A percentile compares a stretch with the other conserved stretches of the same genome.
Conservation (phyloP, 2,888 invertebrate genomes). For the Liopterus haemorrhoidalis region DNA sequence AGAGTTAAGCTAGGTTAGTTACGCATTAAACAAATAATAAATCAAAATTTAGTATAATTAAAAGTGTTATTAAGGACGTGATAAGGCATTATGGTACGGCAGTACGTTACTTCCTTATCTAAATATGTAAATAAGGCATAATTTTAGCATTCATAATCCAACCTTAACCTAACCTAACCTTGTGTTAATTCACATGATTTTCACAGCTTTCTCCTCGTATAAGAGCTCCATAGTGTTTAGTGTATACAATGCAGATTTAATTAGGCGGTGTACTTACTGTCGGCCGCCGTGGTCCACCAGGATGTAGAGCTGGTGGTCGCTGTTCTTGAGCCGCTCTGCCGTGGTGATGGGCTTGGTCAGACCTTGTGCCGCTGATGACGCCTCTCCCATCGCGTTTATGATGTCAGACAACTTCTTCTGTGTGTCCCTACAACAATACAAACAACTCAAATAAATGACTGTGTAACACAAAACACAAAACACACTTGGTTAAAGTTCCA, state of each 20-base stretch:
- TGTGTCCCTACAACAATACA: slow-evolving; percentile 51
- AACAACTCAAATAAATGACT: slow-evolving; percentile 10
- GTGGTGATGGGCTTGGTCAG: slow-evolving; percentile 68
- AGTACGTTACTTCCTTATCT: too few relatives aligned
- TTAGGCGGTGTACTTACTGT: slow-evolving; percentile 48
- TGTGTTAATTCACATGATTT: too few relatives aligned
- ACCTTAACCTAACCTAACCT: too few relatives aligned
- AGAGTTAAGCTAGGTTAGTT: too few relatives aligned
- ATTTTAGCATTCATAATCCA: too few relatives aligned
- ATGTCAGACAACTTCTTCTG: slow-evolving; percentile 56
- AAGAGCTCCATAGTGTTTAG: not conserved
- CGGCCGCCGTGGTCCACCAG: slow-evolving; percentile 50
- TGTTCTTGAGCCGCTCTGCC: slow-evolving; percentile 58
- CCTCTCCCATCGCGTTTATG: slow-evolving; percentile 64
- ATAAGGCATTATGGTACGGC: too few relatives aligned
- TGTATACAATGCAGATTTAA: not conserved
- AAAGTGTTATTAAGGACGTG: too few relatives aligned
- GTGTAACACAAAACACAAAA: not conserved
- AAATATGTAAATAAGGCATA: too few relatives aligned
- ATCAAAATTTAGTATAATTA: too few relatives aligned
- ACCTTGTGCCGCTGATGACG: slow-evolving; percentile 69
- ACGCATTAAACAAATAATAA: too few relatives aligned
- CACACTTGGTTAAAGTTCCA: too few relatives aligned
- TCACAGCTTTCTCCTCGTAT: too few relatives aligned
- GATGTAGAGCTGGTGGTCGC: slow-evolving; percentile 52